Evolutionary conservation across 2,888 invertebrate species (phyloP).

Genomic region (Pasiphila rectangulata): DNA sequence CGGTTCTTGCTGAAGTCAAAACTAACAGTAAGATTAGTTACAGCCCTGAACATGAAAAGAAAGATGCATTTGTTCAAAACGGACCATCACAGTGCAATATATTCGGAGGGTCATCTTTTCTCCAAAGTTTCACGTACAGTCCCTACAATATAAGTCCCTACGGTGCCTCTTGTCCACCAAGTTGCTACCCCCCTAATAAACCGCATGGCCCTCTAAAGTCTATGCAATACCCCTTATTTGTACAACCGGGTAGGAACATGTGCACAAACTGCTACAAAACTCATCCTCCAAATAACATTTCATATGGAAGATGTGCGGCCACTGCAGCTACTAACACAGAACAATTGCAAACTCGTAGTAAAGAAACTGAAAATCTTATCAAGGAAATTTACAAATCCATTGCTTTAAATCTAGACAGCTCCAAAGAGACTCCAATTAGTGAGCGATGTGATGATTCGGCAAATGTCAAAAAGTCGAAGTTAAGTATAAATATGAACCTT

Average conservation of each 20-base stretch:
- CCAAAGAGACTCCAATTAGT: slow-evolving; percentile 44
- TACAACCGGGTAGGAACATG: slow-evolving; percentile 47
- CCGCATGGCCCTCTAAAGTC: slow-evolving; percentile 43
- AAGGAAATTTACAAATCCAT: slow-evolving; percentile 72
- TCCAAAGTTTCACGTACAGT: slow-evolving; percentile 58
- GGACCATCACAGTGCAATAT: slow-evolving; percentile 49
- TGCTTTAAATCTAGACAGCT: slow-evolving; percentile 48
- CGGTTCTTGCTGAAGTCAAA: slow-evolving; percentile 65
- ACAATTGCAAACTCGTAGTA: slow-evolving; percentile 36
- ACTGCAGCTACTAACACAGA: slow-evolving; percentile 59
- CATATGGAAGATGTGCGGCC: slow-evolving; percentile 22
- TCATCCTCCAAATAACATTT: slow-evolving; percentile 19
- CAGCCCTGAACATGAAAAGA: slow-evolving; percentile 42
- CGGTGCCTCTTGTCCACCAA: slow-evolving; percentile 42
- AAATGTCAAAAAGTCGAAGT: slow-evolving; percentile 8
- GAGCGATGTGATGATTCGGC: slow-evolving; percentile 33
- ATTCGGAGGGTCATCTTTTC: slow-evolving; percentile 47
- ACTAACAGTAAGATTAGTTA: slow-evolving; percentile 44
- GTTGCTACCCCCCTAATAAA: slow-evolving; percentile 38
- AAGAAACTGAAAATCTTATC: slow-evolving; percentile 64
- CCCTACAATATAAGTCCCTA: slow-evolving; percentile 51
- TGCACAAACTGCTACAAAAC: slow-evolving; percentile 48
- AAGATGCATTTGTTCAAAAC: slow-evolving; percentile 61
- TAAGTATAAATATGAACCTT: slow-evolving; percentile 12
- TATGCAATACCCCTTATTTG: slow-evolving; percentile 56